Evolutionary conservation across 2,797 vertebrate species (phyloP).

Genomic region (Microctenopoma lineatum): DNA sequence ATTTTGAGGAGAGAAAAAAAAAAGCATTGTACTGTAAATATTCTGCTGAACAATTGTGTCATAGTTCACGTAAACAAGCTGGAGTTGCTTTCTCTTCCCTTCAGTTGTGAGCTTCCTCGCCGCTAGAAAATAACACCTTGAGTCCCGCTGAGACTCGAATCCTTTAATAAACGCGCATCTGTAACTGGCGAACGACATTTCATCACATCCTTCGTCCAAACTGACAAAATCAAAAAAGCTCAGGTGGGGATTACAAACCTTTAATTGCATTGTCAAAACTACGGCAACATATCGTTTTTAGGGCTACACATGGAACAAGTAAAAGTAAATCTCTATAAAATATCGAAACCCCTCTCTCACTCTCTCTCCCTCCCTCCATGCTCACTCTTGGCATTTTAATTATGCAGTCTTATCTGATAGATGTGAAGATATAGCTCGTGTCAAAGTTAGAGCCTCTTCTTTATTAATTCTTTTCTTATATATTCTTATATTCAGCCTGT

Average conservation of each 20-base stretch:
- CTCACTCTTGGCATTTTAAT: constrained; percentile 86
- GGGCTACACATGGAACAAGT: constrained; percentile 72
- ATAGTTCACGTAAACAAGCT: constrained; percentile 47
- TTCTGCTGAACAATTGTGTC: constrained; percentile 33
- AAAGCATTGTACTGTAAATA: background rate
- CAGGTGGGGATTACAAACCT: constrained; percentile 75
- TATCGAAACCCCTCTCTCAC: constrained; percentile 48
- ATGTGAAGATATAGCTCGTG: constrained; percentile 81
- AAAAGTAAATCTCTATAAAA: constrained; percentile 79
- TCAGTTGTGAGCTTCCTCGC: constrained; percentile 23
- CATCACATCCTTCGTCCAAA: constrained; percentile 55
- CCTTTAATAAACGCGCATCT: constrained; percentile 69
- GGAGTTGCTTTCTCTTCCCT: constrained; percentile 17
- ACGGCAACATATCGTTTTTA: constrained; percentile 59
- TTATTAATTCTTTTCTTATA: constrained; percentile 85
- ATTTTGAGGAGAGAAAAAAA: background rate
- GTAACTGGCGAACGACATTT: constrained; percentile 49
- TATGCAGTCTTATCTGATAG: constrained; percentile 84
- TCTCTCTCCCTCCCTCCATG: constrained; percentile 50
- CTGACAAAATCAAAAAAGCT: constrained; percentile 61
- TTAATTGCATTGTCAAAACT: constrained; percentile 83
- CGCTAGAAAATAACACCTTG: constrained; percentile 26
- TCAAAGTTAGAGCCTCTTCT: constrained; percentile 81
- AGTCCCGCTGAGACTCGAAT: constrained; percentile 37
- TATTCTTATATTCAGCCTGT: constrained; percentile 83